Evolutionary conservation across 2,888 invertebrate genomes (phyloP), one percentile per base, ranked within the genome.

Genomic region (Archips xylosteana): DNA sequence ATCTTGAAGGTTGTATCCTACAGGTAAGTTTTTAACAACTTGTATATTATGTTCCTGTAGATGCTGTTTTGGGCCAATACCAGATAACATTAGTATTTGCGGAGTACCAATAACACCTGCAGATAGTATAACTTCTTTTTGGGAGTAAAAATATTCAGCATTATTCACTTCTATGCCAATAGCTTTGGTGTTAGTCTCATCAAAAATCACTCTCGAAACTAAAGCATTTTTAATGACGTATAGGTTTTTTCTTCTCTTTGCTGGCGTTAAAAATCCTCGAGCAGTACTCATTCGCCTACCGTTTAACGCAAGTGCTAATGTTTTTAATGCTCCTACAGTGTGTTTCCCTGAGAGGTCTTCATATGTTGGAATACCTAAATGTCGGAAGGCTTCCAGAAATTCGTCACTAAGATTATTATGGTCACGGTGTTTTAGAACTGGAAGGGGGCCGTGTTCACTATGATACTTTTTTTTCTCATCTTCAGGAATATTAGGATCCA

Each of bases 231-330:
- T 54, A 15, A 54, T 9, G 15, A 54, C 54, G 9, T n/a, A 54
- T 2, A 54, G 54, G 23, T 54, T 54, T 54, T 54, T 23, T 23
- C 54, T 54, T n/a, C 13, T 2, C 23, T 23, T 54, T n/a, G 54
- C 54, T 54, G 54, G 54, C 23, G 54, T 54, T 23, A 54, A 54
- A 54, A 54, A 54, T 23, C 54, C 54, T 54, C 54, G 54, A 54
- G 15, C 54, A 54, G 54, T 54, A 15, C 54, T 54, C 54, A 54
- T 54, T 15, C 54, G 23, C 15, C 54, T 13, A 54, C 54, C 54
- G 1, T 54, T 15, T 3, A 54, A 9, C 0, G 9, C 54, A 23
- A 15, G 15, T 54, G 54, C 54, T 23, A 54, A 54, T 54, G 54
- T 54, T 54, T 54, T 54, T 23, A 54, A 54, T 54, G 54, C 54